Base-by-base conservation (phyloP, 2,888 invertebrate genomes). In the Minunthozetes semirufus region DNA sequence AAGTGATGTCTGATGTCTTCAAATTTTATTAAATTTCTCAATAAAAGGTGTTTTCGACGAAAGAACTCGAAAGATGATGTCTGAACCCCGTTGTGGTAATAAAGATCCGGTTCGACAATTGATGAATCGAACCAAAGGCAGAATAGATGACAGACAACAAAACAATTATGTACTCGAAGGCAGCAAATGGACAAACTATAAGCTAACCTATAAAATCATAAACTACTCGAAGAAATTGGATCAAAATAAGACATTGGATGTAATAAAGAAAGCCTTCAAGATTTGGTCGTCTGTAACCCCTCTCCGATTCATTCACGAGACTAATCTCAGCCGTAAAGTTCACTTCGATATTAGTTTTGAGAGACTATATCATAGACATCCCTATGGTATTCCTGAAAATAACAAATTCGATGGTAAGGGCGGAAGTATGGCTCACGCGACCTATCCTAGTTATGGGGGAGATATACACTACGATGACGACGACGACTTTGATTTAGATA, bases 161-260 rank as follows among this genome's bases (percentile, higher is more conserved):
- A 2, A 17, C 5, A 15, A n/a, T n/a, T 68, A 22, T 22, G n/a
- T 22, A 13, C 46, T 68, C 0, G 22, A 68, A 0, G 38, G 68
- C 8, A 68, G 68, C 46, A 42, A 68, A 68, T 68, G 68, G 68
- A 68, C 42, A 19, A 68, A 68, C 22, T 46, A 38, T 68, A 68
- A 68, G 68, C 22, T 68, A 1, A 68, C 68, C 1, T 68, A 68
- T 8, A 68, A 42, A 13, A 19, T 68, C 33, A 3, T 33, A 33
- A 3, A 5, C 33, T 33, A 33, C 33, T 8, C 33, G 33, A 8
- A 8, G 3, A 5, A 33, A 33, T 33, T 46, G 22, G 9, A 38
- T 13, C 1, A 68, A 42, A 22, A 46, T 1, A 9, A 17, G 4
- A 22, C 22, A 17, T 9, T 38, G 1, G 13, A 46, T n/a, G 11